Evolutionary conservation across 2,888 invertebrate species (phyloP), one percentile per base, ranked within the genome.

Genomic region (Drosophila histrio): DNA sequence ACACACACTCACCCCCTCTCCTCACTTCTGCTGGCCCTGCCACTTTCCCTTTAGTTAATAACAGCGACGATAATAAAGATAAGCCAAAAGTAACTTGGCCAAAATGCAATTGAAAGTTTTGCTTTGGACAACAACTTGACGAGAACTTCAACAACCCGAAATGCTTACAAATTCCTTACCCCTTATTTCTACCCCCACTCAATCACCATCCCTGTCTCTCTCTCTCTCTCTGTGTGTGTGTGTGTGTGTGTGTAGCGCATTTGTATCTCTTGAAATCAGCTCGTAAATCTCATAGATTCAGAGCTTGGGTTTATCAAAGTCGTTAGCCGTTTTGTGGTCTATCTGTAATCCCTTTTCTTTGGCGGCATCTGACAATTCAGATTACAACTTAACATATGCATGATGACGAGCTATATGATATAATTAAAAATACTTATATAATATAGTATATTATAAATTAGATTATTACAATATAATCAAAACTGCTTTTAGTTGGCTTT

Each of bases 11-110:
- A 2, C n/a, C 15, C 30, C 1, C 17, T 2, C 21, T 2, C n/a
- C 5, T 22, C 1, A 17, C 17, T 21, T n/a, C 15, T 34, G 7
- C 9, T 36, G 9, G 9, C 9, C 47, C 5, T 21, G 19, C 15
- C 38, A 32, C 26, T 49, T 21, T 13, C 22, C 43, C 50, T 11
- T 26, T 9, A 64, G 52, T 70, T 77, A 70, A 73, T 78, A 73
- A 68, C 79, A 79, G 80, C 73, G 58, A 53, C 68, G 73, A 79
- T 86, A 86, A 83, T 86, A 83, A 76, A 86, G 83, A 83, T 86
- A 81, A 81, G 81, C 77, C 68, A 64, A 62, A 69, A 63, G 62
- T 66, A 75, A 80, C 84, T 72, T 77, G 81, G 61, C 65, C 74
- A 41, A 80, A 80, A 72, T 83, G 80, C 84, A 79, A 86, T 86